Base-by-base conservation (phyloP, 2,888 invertebrate genomes). In the Morpho deidamia region DNA sequence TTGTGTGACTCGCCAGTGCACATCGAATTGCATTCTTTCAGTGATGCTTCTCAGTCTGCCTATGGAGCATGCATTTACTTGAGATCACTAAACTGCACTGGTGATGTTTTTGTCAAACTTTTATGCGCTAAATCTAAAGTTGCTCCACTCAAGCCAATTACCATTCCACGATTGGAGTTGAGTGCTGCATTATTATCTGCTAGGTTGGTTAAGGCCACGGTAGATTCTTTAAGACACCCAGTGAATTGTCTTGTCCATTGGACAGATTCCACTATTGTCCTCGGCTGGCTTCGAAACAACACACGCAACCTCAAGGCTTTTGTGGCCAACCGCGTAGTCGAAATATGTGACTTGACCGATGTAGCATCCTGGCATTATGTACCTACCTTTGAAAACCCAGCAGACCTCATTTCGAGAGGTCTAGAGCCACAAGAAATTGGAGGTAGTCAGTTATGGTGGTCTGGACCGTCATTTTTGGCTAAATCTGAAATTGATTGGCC, bases 141-240 rank as follows among this genome's bases (percentile, higher is more conserved):
- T 7, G 47, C 48, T 1, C 62, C 59, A 0, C 33, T 38, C 7
- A 56, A 60, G 12, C 44, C 61, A 0, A 43, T 23, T 9, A 58
- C 58, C 2, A 55, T 62, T 9, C 60, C 60, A 1, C 52, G 58
- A 7, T 33, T 62, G 11, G 69, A 69, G 44, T 44, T 69, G 7
- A 59, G 57, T 12, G 62, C 33, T 14, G 56, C 55, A 7, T 8
- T 60, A 23, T 44, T 58, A 1, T 45, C 56, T 11, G 56, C 58
- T 41, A 44, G 48, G 7, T 33, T 59, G 3, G 11, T n/a, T 8
- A 54, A 49, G 39, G 7, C 37, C 4, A 49, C 46, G 9, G 8
- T 52, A 1, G 38, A 52, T 8, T 48, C 56, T 9, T 33, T 56
- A 10, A 33, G 56, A n/a, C n/a, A n/a, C n/a, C n/a, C n/a, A n/a